phyloP scores from a whole-genome alignment of 2,113 vertebrate genomes.

The Cacatua alba region DNA sequence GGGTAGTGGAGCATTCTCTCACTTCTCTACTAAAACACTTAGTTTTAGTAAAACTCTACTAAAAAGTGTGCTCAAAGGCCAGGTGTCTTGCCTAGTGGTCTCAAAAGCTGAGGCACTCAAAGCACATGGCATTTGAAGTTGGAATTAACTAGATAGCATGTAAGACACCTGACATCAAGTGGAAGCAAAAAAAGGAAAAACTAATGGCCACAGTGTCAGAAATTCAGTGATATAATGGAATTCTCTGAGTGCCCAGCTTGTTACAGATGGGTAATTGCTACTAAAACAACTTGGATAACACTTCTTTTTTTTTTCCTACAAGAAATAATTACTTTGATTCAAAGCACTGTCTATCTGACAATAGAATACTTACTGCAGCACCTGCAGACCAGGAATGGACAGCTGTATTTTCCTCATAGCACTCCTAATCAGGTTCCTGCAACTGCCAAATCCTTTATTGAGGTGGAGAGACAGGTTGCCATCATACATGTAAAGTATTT shows the following conservation, averaged over 20 bases:
- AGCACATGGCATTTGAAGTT: not conserved
- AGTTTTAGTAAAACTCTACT: not conserved
- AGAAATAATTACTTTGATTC: slow-evolving; percentile 11
- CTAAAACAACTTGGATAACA: not conserved
- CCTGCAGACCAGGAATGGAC: not conserved
- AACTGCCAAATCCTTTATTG: not conserved
- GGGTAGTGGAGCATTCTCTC: not conserved
- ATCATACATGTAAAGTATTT: not conserved
- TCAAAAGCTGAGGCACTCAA: not conserved
- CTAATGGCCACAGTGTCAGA: not conserved
- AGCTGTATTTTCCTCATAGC: not conserved
- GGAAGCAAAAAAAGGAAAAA: slow-evolving; percentile 14
- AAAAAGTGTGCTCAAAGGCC: not conserved
- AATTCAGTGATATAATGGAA: not conserved
- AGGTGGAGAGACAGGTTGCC: not conserved
- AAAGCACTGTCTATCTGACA: not conserved
- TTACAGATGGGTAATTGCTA: not conserved
- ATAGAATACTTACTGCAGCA: not conserved
- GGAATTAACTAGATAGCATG: not conserved
- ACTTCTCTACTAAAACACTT: not conserved
- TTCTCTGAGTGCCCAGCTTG: not conserved
- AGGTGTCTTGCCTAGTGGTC: not conserved
- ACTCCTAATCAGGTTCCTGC: not conserved
- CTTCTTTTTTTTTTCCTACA: not conserved
- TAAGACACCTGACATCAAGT: not conserved